Base-by-base conservation (phyloP, 2,888 invertebrate species). In the Petrolisthes manimaculis region DNA sequence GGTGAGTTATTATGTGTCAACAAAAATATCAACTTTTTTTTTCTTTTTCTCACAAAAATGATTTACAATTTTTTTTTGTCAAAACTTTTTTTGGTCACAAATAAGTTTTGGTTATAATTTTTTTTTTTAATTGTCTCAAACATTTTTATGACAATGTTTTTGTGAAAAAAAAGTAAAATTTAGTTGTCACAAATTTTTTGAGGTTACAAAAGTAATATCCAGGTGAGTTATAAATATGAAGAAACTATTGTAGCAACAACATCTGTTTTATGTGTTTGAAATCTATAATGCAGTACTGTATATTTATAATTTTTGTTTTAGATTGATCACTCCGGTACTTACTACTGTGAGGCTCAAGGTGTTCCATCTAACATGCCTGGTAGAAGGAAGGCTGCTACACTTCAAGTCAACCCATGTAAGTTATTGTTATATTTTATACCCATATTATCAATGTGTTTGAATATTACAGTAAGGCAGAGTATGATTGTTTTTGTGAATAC, bases 381-480 rank as follows among this genome's bases (percentile, higher is more conserved):
- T 87, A 94, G 95, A 80, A 95, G 95, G 93, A 93, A 95, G 4
- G 94, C 94, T 74, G 97, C 97, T 0, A 94, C 94, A 79, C 94
- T 98, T 24, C 94, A 94, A 61, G 97, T 98, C 0, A 96, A 96
- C 92, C 94, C 95, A 93, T 95, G 97, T 97, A 95, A 95, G 96
- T 83, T 71, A n/a, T 71, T 21, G 9, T 2, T 37, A 2, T 37
- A 37, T 1, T 37, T 37, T 37, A 37, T 37, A 37, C 37, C 37
- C 37, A 37, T 37, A 37, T 37, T 37, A 37, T 37, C 37, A 37
- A 37, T 37, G 37, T 37, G 37, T 37, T 37, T 37, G 37, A 37
- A 37, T 37, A 37, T 37, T 37, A 37, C 37, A 37, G 1, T 37
- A 37, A 37, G 37, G 37, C 37, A 37, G 37, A 37, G 37, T 37